Evolutionary conservation across 2,888 invertebrate genomes (phyloP), one percentile per base, ranked within the genome.

Genomic region (Entomobrya proxima): DNA sequence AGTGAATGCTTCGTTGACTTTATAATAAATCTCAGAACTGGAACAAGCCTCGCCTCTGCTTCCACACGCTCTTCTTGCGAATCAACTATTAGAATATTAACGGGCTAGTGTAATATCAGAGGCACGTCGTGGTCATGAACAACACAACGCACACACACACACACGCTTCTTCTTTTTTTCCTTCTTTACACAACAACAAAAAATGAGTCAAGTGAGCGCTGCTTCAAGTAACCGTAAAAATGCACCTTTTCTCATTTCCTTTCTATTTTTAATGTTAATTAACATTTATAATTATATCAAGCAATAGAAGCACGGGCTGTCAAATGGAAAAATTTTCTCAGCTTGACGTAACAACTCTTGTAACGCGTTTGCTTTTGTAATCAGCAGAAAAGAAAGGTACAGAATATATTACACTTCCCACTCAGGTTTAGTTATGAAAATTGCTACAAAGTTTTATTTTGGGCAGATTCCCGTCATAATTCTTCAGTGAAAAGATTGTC

Each of bases 1-100:
- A 58, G 58, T 61, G 58, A 50, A 40, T 67, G 72, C 69, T 55
- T 69, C 44, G 69, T 72, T 80, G 80, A 80, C 52, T 80, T 69
- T 21, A 80, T 52, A 81, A 81, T 81, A 81, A 81, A 81, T 81
- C 81, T 74, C 72, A 47, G 35, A 61, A 80, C 69, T 69, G 50
- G 55, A 72, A 61, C 72, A 55, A n/a, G 32, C 72, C 72, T 47
- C 50, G 72, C 21, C 47, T n/a, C n/a, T 72, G 27, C 47, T 50
- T 72, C 67, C 21, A 74, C n/a, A n/a, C n/a, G n/a, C n/a, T n/a
- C 55, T 55, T 78, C 50, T 64, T 11, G 37, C 32, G 67, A 78
- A 78, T 78, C 35, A 78, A 50, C 64, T 78, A 78, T 78, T 64
- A 78, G 64, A 72, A 72, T 72, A 72, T 72, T 72, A 72, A 72